Conservation (phyloP, 2,797 vertebrate species). For the Periparus ater region DNA sequence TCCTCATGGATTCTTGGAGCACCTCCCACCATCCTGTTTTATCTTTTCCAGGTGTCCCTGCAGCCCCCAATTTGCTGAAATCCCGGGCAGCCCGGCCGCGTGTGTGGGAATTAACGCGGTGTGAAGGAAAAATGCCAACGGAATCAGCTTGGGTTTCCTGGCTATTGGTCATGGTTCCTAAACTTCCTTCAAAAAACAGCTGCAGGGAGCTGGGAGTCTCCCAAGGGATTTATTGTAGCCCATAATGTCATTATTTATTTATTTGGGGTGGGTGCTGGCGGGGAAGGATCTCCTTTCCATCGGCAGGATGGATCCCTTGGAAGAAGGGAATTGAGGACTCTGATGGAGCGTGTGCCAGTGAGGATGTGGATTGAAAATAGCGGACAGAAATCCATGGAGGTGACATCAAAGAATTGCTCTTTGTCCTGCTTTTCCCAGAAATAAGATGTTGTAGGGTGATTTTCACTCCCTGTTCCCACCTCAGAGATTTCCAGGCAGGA, state of each 20-base stretch:
- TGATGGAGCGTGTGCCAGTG: background rate
- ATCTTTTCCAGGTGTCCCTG: background rate
- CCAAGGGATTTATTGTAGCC: background rate
- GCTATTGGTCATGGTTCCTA: background rate
- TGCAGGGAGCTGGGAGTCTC: conserved; percentile 8
- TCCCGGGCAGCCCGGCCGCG: background rate
- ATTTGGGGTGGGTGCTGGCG: background rate
- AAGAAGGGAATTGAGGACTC: background rate
- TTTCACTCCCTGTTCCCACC: background rate
- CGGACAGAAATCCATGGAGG: background rate
- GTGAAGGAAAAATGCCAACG: background rate
- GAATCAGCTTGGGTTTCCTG: conserved; percentile 10
- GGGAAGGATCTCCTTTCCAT: background rate
- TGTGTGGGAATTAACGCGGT: background rate
- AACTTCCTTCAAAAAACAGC: conserved; percentile 25
- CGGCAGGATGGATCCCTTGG: background rate
- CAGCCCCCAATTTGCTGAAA: background rate
- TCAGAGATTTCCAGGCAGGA: background rate
- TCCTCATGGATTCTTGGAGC: background rate
- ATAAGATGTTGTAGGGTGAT: background rate
- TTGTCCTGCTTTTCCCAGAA: background rate
- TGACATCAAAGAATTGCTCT: background rate
- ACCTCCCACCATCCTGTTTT: background rate
- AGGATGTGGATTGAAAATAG: background rate
- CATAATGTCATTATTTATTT: background rate